Base-by-base conservation (phyloP, 2,888 invertebrate species). In the Coelogynopora nodosa region DNA sequence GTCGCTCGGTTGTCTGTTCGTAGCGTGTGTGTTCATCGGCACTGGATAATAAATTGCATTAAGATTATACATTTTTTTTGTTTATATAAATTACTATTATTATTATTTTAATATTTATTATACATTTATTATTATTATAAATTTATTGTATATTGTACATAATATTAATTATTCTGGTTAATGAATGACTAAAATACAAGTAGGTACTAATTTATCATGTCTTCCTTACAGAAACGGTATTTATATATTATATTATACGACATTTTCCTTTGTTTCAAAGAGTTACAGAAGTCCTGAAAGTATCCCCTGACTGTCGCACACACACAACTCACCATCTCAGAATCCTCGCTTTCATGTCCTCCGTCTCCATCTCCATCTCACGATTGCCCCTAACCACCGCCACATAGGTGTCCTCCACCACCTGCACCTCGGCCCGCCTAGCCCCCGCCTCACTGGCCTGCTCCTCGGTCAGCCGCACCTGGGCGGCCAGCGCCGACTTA, bases 351-450 rank as follows among this genome's bases (percentile, higher is more conserved):
- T 10, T 26, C 74, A 74, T 74, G 23, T 74, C 74, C 2, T 74
- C 74, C 5, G 2, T 74, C 23, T 74, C 74, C 74, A 74, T 74
- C 74, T 74, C 74, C 74, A 74, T 13, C 74, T 74, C 74, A n/a
- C 27, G 74, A 23, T 74, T 74, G 2, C 74, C 74, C 74, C 5
- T 74, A 13, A 74, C 27, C 2, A 26, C 74, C 10, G 27, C 74
- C 74, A 74, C 74, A 10, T n/a, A n/a, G 2, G 5, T 74, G 27
- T 74, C 74, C 23, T 74, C 74, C 23, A 26, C 23, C 23, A 23
- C 27, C 27, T 74, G 18, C 23, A 74, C 2, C 74, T 23, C 5
- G 5, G 18, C 74, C 23, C 23, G 5, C 27, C 74, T 5, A 74
- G 2, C 23, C 18, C 10, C 27, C 27, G 2, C 2, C 18, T 13